Base-by-base conservation (phyloP, 2,113 vertebrate genomes). In the Prionailurus viverrinus region DNA sequence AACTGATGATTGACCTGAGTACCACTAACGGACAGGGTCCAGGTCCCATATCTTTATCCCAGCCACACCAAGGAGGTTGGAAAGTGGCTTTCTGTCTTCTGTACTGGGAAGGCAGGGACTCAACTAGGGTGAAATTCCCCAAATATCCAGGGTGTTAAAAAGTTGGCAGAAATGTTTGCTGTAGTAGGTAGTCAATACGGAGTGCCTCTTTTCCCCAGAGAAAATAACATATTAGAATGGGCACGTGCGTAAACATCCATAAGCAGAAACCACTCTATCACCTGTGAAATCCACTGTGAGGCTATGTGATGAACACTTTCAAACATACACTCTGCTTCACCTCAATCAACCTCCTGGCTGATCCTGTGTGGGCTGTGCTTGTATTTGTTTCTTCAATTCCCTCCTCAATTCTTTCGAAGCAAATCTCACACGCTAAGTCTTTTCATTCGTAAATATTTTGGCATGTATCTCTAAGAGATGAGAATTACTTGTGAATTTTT, bases 61-160 rank as follows among this genome's bases (percentile, higher is more conserved):
- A 79, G 48, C 31, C 27, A n/a, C 51, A 85, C 18, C 39, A 27
- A 66, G 7, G 27, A 78, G 27, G 12, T 7, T 58, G 81, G 31
- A 61, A 76, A 41, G 58, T 66, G 58, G 45, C 36, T 68, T 74
- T 90, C 25, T 61, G 16, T 33, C 69, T 51, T 95, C 48, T 79
- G 9, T 84, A 12, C 11, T 61, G 31, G 48, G 51, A 29, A 85
- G 16, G 51, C 36, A 69, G 19, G 36, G 27, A 55, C 27, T 83
- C 27, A 53, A 25, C 71, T 19, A 13, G 63, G 51, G 16, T 6
- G 51, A 51, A 91, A 69, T 69, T 69, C 39, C 18, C 29, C 39
- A 91, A 69, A 91, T 18, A 78, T 33, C 25, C 82, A 84, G 21
- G 27, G 15, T 84, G 27, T 81, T 63, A 29, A 95, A 86, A 95